Base-by-base conservation (phyloP, 2,888 invertebrate species). In the Congeria kusceri region DNA sequence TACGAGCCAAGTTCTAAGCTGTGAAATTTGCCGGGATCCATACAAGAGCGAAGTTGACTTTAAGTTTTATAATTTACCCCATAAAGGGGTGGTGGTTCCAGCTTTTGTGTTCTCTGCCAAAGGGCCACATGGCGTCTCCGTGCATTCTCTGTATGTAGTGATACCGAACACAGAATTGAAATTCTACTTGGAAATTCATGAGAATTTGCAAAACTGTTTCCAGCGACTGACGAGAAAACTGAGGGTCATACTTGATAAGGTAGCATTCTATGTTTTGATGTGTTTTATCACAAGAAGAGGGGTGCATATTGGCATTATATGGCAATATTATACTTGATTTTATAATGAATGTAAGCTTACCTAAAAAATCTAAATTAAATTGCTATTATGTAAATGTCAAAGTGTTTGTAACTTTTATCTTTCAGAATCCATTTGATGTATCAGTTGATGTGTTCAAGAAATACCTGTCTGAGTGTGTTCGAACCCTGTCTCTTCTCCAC, bases 11-110 rank as follows among this genome's bases (percentile, higher is more conserved):
- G 88, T 91, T 5, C 86, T 93, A 15, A 91, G 90, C 66, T 91
- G 92, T 49, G 93, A 92, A 74, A 92, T 93, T 18, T 92, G 91
- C 76, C 84, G 91, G 5, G 90, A 92, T 72, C 85, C 89, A n/a
- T 66, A 83, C 20, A 88, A 87, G 29, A 84, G 88, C 58, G 81
- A 85, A 61, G 87, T 91, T 53, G 92, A 92, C 77, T 89, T 87
- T 66, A 92, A 92, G 71, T 90, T 92, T 66, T 91, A 88, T 76
- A 87, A 88, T 64, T 85, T 92, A 61, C 85, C 89, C 11, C 90
- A 92, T 46, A 89, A 88, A 69, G 87, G 86, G 9, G 79, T 92
- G 5, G 82, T 91, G 5, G 87, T 92, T 15, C 88, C 91, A 23
- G 86, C 91, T 11, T 92, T 91, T 80, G 85, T 93, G 53, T 93